Evolutionary conservation across 2,797 vertebrate species (phyloP).

Genomic region (Chiloscyllium punctatum): DNA sequence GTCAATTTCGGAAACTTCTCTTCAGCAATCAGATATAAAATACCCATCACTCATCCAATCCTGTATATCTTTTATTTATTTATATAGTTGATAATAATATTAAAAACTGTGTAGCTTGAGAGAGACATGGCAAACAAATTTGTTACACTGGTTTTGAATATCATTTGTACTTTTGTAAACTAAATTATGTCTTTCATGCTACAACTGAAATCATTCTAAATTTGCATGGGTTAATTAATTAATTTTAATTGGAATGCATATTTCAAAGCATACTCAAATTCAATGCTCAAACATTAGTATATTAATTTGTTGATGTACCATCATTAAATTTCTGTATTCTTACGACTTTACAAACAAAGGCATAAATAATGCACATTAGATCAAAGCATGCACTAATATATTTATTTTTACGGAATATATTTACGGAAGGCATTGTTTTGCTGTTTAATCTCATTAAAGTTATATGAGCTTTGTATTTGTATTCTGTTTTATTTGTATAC

Average conservation of each 20-base stretch:
- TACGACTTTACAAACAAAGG: neutral
- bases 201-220: neutral
- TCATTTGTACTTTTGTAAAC: neutral
- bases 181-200: neutral
- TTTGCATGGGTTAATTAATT: neutral
- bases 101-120: constrained; percentile 5
- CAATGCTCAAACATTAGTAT: neutral
- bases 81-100: constrained; percentile 11
- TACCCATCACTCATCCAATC: neutral
- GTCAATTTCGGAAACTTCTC: neutral
- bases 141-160: neutral
- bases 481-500: neutral
- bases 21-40: neutral
- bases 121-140: neutral
- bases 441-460: neutral
- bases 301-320: neutral
- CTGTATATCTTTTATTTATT: constrained; percentile 14
- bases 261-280: neutral
- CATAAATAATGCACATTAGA: neutral
- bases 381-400: neutral
- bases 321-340: neutral
- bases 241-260: neutral
- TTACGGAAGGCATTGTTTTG: neutral
- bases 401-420: neutral
- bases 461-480: neutral